Evolutionary conservation across 2,797 vertebrate species (phyloP), one percentile per base, ranked within the genome.

Genomic region (Meriones psammophilus): DNA sequence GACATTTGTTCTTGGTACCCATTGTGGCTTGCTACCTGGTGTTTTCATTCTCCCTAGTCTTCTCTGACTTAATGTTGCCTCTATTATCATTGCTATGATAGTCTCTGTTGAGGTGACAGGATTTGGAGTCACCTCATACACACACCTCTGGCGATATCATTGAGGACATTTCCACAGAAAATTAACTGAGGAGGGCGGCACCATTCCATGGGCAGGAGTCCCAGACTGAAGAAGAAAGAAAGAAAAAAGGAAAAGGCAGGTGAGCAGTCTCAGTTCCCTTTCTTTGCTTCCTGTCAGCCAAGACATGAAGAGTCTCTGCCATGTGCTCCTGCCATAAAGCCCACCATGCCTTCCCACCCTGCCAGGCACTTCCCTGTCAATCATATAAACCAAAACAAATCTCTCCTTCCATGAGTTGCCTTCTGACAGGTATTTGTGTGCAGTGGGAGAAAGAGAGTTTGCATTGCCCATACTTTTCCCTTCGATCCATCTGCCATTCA

Each of bases 71-170:
- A 7, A 39, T 2, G 7, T 30, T 18, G 7, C 13, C 14, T 7
- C 26, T 50, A 2, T 18, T 0, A 0, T 30, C 26, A 3, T n/a
- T 7, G 17, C 50, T n/a, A 24, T n/a, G 36, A 62, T 24, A 14
- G 17, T 33, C 10, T 76, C 30, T 9, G 42, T 46, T 30, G 26
- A 74, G 10, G n/a, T 20, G 54, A 74, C 7, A 14, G 6, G 26
- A 46, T 42, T 74, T 60, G 5, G 14, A 20, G 14, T 88, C 69
- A 39, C n/a, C 54, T 88, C 26, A 3, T 58, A 22, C 5, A 39
- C 33, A 30, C 54, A 74, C 15, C 69, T 88, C n/a, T 58, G 69
- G n/a, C 7, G 26, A 18, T 88, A 58, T 20, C n/a, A 13, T 46
- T 62, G 26, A 62, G 56, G 56, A 33, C 36, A 39, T 76, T 60